Conservation (phyloP, 2,113 vertebrate species). For the Sterrhoptilus dennistouni region DNA sequence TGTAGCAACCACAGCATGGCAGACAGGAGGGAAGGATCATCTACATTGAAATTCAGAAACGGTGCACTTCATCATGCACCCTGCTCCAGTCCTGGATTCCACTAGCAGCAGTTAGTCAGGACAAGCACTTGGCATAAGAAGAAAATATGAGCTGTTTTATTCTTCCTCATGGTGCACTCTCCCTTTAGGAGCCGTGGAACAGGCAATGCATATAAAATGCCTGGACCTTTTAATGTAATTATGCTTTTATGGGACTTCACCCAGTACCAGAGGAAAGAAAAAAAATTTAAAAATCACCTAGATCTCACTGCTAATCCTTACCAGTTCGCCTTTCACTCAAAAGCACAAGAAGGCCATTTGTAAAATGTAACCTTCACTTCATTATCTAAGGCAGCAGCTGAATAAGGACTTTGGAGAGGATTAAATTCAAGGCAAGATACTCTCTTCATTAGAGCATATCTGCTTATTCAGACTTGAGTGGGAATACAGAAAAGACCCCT, state of each 20-base stretch:
- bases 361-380: conserved; percentile 29
- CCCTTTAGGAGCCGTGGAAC: not conserved
- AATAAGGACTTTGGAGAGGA: conserved; percentile 43
- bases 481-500: not conserved
- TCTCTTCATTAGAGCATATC: conserved; percentile 15
- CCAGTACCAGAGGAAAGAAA: not conserved
- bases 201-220: conserved; percentile 38
- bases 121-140: conserved; percentile 17
- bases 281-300: not conserved
- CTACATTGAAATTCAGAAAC: not conserved
- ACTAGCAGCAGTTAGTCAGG: not conserved
- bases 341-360: conserved; percentile 30
- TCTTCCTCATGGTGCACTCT: not conserved
- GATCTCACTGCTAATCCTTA: conserved; percentile 10
- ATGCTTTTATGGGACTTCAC: conserved; percentile 43
- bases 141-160: conserved; percentile 37
- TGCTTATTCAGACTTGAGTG: not conserved
- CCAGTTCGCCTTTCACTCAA: not conserved
- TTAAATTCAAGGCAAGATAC: conserved; percentile 32
- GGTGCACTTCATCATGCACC: not conserved
- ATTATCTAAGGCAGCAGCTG: conserved; percentile 46
- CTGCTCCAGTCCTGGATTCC: not conserved
- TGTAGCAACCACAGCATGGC: not conserved
- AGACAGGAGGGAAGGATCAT: conserved; percentile 28
- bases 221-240: conserved; percentile 41